Percentiles rank a stretch among this genome's conserved stretches.
Evolutionary conservation across 2,113 vertebrate species (phyloP).

Genomic region (Cololabis saira): DNA sequence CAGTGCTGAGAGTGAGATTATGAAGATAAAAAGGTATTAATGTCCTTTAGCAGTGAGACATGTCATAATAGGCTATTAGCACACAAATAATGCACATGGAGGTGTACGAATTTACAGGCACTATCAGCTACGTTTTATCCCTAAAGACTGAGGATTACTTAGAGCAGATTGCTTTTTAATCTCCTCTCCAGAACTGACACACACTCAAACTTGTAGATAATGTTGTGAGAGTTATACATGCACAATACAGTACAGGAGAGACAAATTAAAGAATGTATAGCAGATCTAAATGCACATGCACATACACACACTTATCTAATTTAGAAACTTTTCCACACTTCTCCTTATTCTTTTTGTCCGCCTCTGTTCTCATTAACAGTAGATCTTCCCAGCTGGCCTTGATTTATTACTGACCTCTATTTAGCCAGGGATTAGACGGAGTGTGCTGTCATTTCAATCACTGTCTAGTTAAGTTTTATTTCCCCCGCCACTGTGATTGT

Average conservation of each 20-base stretch:
- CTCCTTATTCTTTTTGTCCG: conserved; percentile 11
- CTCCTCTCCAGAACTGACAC: conserved; percentile 20
- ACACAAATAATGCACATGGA: conserved; percentile 13
- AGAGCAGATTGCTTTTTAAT: conserved; percentile 48
- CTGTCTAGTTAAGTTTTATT: conserved; percentile 64
- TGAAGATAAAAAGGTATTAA: not conserved
- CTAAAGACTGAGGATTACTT: conserved; percentile 34
- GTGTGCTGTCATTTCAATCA: conserved; percentile 65
- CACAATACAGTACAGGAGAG: conserved; percentile 9
- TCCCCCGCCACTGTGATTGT: conserved; percentile 56
- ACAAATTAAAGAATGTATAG: conserved; percentile 12
- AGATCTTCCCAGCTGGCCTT: conserved; percentile 39
- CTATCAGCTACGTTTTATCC: conserved; percentile 15
- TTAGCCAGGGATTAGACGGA: conserved; percentile 67
- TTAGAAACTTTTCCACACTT: conserved; percentile 20
- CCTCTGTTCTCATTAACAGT: conserved; percentile 59
- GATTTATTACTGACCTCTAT: conserved; percentile 71
- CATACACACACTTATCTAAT: not conserved
- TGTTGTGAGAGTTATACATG: conserved; percentile 17
- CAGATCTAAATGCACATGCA: conserved; percentile 20
- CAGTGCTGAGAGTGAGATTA: not conserved
- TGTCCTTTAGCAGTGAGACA: not conserved
- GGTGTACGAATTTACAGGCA: conserved; percentile 12
- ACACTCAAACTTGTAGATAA: conserved; percentile 5
- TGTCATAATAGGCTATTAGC: conserved; percentile 1